Conservation (phyloP, 2,113 vertebrate species). For the Microcebus murinus region DNA sequence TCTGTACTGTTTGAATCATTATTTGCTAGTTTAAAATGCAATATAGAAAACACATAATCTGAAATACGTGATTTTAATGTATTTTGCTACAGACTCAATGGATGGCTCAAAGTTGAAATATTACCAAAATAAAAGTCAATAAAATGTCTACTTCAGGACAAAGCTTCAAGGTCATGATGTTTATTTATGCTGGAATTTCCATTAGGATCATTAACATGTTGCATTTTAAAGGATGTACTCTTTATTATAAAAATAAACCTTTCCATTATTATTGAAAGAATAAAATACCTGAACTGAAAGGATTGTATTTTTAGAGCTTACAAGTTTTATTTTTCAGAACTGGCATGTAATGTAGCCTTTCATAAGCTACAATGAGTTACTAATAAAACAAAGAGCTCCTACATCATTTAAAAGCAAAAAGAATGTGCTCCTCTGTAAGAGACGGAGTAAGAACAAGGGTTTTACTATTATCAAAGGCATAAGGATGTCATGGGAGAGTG, state of each 20-base stretch:
- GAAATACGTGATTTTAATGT: neutral
- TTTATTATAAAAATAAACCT: neutral
- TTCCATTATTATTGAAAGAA: neutral
- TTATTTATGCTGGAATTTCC: slow-evolving; percentile 53
- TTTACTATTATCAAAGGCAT: slow-evolving; percentile 53
- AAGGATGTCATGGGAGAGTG: neutral
- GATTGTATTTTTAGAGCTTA: slow-evolving; percentile 28
- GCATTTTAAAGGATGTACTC: neutral
- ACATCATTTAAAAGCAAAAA: slow-evolving; percentile 64
- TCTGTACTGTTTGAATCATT: slow-evolving; percentile 72
- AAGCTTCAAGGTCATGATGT: slow-evolving; percentile 48
- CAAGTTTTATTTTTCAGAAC: slow-evolving; percentile 45
- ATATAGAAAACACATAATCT: slow-evolving; percentile 34
- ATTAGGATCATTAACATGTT: slow-evolving; percentile 33
- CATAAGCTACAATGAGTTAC: slow-evolving; percentile 58
- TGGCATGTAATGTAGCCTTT: slow-evolving; percentile 52
- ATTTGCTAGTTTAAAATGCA: slow-evolving; percentile 54
- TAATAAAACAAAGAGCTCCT: slow-evolving; percentile 53
- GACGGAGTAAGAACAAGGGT: neutral
- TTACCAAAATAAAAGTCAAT: neutral
- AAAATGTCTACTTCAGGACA: slow-evolving; percentile 41
- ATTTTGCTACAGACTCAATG: slow-evolving; percentile 44
- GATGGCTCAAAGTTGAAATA: slow-evolving; percentile 31
- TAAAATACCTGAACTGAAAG: slow-evolving; percentile 32
- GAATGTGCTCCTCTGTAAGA: slow-evolving; percentile 58